Percentiles rank a stretch among this genome's conserved stretches.
phyloP scores from a whole-genome alignment of 2,888 invertebrate species.

The Zhuqinia jingwanae region DNA sequence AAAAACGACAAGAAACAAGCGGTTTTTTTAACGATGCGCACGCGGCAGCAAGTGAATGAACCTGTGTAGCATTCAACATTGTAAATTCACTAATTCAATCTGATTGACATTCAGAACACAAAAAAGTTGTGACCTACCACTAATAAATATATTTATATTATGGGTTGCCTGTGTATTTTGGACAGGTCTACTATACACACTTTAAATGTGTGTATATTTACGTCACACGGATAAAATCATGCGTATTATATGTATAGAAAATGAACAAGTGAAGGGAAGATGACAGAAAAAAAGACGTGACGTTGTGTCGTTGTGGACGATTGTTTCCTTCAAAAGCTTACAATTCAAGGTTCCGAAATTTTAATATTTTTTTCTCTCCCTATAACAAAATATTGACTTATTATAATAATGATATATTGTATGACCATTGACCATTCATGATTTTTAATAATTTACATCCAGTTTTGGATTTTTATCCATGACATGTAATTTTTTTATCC shows the following conservation, averaged over 20 bases:
- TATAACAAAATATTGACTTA: constrained; percentile 12
- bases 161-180: background rate
- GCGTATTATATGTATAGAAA: too few species aligned
- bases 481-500: too few species aligned
- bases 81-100: constrained; percentile 6
- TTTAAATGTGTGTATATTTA: background rate
- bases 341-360: constrained; percentile 58
- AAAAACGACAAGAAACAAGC: background rate
- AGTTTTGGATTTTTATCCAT: too few species aligned
- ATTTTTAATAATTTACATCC: too few species aligned
- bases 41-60: constrained; percentile 29
- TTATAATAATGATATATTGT: background rate
- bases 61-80: constrained; percentile 8
- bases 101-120: constrained; percentile 34
- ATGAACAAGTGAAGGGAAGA: constrained; percentile 66
- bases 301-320: background rate
- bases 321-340: constrained; percentile 60
- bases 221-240: constrained; percentile 26
- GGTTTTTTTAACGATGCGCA: constrained; percentile 13
- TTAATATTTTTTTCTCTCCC: background rate
- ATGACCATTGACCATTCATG: too few species aligned
- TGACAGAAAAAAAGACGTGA: constrained; percentile 54
- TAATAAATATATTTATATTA: background rate
- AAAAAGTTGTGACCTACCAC: background rate
- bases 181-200: background rate